Percentiles rank a stretch among this genome's conserved stretches.
phyloP scores from a whole-genome alignment of 37 sponge, comb jelly and placozoan species.

The Spongia lamella region DNA sequence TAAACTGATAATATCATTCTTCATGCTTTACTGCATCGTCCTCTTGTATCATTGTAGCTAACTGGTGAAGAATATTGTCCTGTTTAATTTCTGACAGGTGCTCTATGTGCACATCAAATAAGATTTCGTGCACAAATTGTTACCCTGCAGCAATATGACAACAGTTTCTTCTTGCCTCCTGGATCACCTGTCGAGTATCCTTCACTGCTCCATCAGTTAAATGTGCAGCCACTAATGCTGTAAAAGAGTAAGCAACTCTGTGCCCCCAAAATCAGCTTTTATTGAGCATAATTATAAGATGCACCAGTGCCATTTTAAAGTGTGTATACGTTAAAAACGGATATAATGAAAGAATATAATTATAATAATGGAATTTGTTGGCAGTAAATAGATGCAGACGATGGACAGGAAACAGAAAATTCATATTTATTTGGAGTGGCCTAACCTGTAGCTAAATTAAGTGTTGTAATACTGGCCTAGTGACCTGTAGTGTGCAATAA shows the following conservation, averaged over 20 bases:
- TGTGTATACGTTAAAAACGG: too few species aligned
- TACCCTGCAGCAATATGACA: constrained; percentile 12
- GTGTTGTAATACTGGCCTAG: constrained; percentile 58
- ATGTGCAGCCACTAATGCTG: constrained; percentile 50
- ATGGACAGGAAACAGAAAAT: too few species aligned
- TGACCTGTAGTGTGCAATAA: constrained; percentile 50
- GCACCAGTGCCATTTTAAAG: too few species aligned
- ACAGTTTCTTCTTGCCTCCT: constrained; percentile 38
- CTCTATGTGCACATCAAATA: constrained; percentile 10
- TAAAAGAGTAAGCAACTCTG: constrained; percentile 60
- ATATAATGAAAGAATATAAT: too few species aligned
- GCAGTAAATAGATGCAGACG: too few species aligned
- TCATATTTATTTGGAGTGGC: too few species aligned
- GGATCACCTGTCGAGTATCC: constrained; percentile 54
- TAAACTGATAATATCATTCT: constrained; percentile 47
- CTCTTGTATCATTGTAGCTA: constrained; percentile 60
- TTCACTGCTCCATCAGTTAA: constrained; percentile 71
- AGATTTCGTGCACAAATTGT: constrained; percentile 2
- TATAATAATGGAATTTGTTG: too few species aligned
- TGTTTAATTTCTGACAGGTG: too few species aligned
- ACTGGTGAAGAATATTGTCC: constrained; percentile 62
- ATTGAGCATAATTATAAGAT: too few species aligned
- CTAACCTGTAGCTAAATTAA: constrained; percentile 54
- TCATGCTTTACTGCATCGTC: neutral
- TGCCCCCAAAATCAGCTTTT: constrained; percentile 71